phyloP scores from a whole-genome alignment of 2,113 vertebrate genomes.

The pig (Sus scrofa) region DNA sequence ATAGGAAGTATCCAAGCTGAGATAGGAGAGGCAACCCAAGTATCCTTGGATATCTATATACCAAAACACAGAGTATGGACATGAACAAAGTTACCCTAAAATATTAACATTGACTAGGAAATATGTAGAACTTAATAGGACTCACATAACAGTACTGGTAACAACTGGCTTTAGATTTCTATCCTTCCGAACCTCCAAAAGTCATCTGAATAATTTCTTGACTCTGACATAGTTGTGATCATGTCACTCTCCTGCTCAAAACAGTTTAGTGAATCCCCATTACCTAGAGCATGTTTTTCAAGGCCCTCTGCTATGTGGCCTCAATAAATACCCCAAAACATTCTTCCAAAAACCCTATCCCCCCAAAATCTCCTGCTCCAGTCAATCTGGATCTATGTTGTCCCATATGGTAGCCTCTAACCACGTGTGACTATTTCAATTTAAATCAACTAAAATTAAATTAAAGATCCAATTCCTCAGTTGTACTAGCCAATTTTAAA shows the following conservation, averaged over 20 bases:
- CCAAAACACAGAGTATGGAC: not conserved
- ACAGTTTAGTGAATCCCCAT: not conserved
- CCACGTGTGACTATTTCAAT: not conserved
- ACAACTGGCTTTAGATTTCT: conserved; percentile 4
- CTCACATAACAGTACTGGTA: not conserved
- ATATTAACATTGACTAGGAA: not conserved
- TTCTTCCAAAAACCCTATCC: not conserved
- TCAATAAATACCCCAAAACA: not conserved
- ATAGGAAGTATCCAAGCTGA: not conserved
- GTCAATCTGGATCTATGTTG: not conserved
- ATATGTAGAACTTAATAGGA: not conserved
- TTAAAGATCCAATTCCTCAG: not conserved
- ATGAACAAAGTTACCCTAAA: not conserved
- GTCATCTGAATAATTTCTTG: not conserved
- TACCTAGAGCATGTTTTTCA: not conserved
- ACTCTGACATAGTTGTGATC: not conserved
- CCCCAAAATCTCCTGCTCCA: not conserved
- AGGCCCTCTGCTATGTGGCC: not conserved
- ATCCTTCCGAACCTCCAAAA: not conserved
- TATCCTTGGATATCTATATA: not conserved
- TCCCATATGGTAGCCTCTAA: not conserved
- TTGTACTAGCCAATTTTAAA: not conserved
- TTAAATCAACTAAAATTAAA: not conserved
- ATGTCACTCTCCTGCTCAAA: not conserved
- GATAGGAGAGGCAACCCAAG: not conserved